These are phyloP conservation scores for Anser brachyrhynchus DNA, from an alignment of 2,113 vertebrate genomes.

Conservation along the genomic window DNA sequence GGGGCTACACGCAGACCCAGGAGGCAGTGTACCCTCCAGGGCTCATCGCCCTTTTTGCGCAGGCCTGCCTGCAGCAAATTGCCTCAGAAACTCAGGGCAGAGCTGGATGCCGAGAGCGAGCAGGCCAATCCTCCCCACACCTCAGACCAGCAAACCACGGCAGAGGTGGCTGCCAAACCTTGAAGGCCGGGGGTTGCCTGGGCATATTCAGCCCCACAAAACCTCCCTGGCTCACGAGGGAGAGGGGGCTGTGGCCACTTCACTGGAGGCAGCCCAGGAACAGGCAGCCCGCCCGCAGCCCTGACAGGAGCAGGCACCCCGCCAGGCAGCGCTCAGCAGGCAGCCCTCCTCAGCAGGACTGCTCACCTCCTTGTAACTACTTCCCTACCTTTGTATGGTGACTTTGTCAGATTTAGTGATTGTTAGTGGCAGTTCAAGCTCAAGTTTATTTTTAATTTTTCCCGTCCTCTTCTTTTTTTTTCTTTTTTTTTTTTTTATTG, in stretches of 20 bases:
- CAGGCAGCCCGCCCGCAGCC: not conserved
- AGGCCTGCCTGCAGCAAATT: not conserved
- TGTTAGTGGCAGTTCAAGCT: not conserved
- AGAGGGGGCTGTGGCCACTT: fast-evolving
- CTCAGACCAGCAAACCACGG: not conserved
- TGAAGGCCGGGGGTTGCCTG: no score
- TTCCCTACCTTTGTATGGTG: not conserved
- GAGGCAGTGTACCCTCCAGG: not conserved
- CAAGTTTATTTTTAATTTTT: not conserved
- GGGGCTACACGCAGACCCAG: fast-evolving
- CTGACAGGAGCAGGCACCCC: not conserved
- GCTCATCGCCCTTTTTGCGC: not conserved
- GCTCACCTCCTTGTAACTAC: not conserved
- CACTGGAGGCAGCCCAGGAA: not conserved
- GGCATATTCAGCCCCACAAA: fast-evolving
- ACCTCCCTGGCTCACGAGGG: not conserved
- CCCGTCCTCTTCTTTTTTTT: not conserved
- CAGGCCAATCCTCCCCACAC: not conserved
- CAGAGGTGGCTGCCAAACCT: not conserved
- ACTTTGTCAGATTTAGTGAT: constrained; percentile 10
- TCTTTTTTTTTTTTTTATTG: constrained; percentile 1
- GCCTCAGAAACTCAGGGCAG: not conserved
- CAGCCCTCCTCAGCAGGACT: not conserved
- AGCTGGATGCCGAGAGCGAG: not conserved
- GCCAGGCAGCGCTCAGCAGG: not conserved